phyloP scores from a whole-genome alignment of 2,113 vertebrate genomes.

The Crotalus viridis region DNA sequence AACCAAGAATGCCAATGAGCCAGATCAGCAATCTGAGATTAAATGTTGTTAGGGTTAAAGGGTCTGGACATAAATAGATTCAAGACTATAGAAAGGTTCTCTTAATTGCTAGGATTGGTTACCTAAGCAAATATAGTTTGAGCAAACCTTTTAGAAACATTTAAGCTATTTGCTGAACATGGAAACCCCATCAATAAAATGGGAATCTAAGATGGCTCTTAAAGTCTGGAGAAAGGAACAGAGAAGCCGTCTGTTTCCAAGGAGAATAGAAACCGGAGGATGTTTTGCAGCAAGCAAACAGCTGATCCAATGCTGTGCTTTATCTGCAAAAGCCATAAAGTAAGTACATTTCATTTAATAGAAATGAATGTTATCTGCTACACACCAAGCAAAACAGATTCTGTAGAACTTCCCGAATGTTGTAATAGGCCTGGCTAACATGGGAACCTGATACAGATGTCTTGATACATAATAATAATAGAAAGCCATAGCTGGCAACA shows the following conservation, averaged over 20 bases:
- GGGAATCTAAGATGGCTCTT: not conserved
- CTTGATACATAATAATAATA: not conserved
- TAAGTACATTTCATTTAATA: not conserved
- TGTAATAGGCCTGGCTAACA: not conserved
- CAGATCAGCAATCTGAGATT: not conserved
- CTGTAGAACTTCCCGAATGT: not conserved
- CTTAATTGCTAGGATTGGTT: not conserved
- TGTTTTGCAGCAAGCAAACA: not conserved
- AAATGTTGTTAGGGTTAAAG: not conserved
- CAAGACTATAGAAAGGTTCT: not conserved
- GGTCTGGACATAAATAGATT: not conserved
- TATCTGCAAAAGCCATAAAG: not conserved
- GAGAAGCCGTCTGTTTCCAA: not conserved
- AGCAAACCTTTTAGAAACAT: not conserved
- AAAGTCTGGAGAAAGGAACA: not conserved
- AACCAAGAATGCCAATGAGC: not conserved
- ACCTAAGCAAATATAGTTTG: not conserved
- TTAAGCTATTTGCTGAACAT: not conserved
- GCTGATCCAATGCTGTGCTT: not conserved
- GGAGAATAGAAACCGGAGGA: not conserved
- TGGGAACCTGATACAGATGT: not conserved
- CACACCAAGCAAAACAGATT: not conserved
- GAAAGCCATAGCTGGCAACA: not conserved
- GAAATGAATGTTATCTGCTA: not conserved
- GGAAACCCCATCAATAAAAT: not conserved